Base-by-base conservation (phyloP, 2,797 vertebrate species). In the Sebastes taczanowskii region DNA sequence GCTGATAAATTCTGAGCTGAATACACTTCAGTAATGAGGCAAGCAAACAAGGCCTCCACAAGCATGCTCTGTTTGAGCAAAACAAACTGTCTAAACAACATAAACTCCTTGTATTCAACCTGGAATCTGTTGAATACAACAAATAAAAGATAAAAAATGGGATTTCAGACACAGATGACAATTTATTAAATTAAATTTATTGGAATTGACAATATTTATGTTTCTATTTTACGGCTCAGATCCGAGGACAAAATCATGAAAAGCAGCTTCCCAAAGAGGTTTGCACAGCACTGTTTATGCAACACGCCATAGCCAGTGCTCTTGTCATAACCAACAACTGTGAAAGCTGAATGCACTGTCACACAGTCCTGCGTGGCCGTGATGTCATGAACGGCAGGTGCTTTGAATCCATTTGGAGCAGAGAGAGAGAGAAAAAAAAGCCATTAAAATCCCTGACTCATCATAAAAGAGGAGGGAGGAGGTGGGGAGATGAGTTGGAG, bases 381-480 rank as follows among this genome's bases (percentile, higher is more conserved):
- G 91, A 94, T 90, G 94, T 95, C 91, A 94, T 22, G 22, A 90
- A 65, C 84, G n/a, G 30, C 88, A 89, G 91, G 87, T 91, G 90
- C 63, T 60, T 60, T 73, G 59, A 88, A 83, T 88, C 89, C 86
- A 89, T 94, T 84, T 83, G 80, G 77, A 79, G 77, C 68, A 20
- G 59, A 80, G 59, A n/a, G 42, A 25, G 20, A 66, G 63, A 71
- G 42, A 25, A 63, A 72, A 69, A 71, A 76, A 71, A 82, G 63
- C 80, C 81, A 88, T 90, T 92, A 89, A 88, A 91, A 89, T 89
- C 92, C 84, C 88, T 92, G 92, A 94, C 83, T 94, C 92, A 91
- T 92, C 90, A 84, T 87, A 91, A 93, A 92, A 85, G 52, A 78
- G 78, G 74, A 74, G 86, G 77, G 77, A 22, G 81, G 74, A 22